These are phyloP conservation scores for Silurus meridionalis DNA, from an alignment of 2,113 vertebrate species.

Conservation along the genomic window DNA sequence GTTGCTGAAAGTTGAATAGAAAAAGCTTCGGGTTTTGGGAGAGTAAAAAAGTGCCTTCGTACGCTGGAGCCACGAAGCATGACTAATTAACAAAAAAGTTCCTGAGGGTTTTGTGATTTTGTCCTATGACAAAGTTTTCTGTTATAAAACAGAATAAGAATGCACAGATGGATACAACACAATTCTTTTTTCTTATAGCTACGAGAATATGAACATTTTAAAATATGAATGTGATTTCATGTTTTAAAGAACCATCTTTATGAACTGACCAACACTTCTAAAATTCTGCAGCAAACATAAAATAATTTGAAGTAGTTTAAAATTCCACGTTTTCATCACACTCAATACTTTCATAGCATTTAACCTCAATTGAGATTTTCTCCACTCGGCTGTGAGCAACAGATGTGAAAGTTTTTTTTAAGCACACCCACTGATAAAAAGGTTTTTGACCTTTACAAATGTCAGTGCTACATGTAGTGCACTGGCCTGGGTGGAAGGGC, in stretches of 20 bases:
- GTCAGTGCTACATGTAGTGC: constrained; percentile 42
- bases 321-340: not conserved
- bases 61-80: constrained; percentile 23
- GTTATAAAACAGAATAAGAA: not conserved
- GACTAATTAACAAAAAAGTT: constrained; percentile 24
- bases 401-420: constrained; percentile 10
- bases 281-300: not conserved
- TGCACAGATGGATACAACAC: not conserved
- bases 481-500: constrained; percentile 28
- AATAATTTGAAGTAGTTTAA: not conserved
- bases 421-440: constrained; percentile 31
- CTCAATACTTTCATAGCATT: not conserved
- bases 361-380: not conserved
- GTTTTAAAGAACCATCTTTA: not conserved
- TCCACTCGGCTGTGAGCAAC: not conserved
- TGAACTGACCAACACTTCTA: not conserved
- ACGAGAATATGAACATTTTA: not conserved
- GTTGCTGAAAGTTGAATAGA: constrained; percentile 3
- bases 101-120: constrained; percentile 6
- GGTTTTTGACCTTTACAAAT: constrained; percentile 54
- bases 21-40: not conserved
- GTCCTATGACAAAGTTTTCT: constrained; percentile 8
- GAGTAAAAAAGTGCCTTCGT: constrained; percentile 28
- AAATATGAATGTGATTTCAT: not conserved
- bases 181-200: not conserved